Percentiles rank a stretch among this genome's conserved stretches.
These are phyloP conservation scores for Eolophus roseicapilla DNA, from an alignment of 2,113 vertebrate species.

Conservation along the genomic window DNA sequence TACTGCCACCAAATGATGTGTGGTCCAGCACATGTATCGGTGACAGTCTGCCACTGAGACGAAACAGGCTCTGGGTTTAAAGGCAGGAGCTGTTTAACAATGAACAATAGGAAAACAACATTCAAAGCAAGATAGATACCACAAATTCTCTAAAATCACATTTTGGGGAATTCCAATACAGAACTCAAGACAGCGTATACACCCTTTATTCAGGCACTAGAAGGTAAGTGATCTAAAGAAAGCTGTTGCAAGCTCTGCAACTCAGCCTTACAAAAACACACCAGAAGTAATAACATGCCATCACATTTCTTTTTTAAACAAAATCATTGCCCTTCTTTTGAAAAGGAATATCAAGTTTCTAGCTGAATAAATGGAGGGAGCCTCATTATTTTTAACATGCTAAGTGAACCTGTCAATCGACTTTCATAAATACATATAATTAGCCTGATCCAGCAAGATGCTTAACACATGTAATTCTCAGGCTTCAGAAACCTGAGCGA, in stretches of 20 bases:
- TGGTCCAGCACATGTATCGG: fast-evolving
- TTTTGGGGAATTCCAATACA: constrained; percentile 1
- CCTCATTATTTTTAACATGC: constrained; percentile 17
- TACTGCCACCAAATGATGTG: neutral
- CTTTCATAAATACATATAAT: neutral
- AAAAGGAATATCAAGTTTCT: constrained; percentile 24
- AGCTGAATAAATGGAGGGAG: constrained; percentile 10
- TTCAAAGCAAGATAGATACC: neutral
- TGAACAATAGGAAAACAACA: neutral
- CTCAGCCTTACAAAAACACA: neutral
- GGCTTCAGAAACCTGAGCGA: neutral
- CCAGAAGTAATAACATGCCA: constrained; percentile 2
- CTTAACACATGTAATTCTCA: constrained; percentile 1
- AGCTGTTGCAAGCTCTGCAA: neutral
- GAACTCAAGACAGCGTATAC: neutral
- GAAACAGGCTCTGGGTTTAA: neutral
- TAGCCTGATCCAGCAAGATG: constrained; percentile 15
- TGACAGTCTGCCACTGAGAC: neutral
- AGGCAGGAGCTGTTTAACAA: neutral
- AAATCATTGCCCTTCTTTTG: neutral
- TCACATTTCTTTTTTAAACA: constrained; percentile 2
- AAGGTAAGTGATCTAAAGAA: neutral
- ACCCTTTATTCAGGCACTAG: neutral
- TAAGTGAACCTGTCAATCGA: neutral
- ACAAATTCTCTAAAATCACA: neutral